These are phyloP conservation scores for Tricholauxania praeusta DNA, from an alignment of 2,888 invertebrate genomes.

Conservation along the genomic window DNA sequence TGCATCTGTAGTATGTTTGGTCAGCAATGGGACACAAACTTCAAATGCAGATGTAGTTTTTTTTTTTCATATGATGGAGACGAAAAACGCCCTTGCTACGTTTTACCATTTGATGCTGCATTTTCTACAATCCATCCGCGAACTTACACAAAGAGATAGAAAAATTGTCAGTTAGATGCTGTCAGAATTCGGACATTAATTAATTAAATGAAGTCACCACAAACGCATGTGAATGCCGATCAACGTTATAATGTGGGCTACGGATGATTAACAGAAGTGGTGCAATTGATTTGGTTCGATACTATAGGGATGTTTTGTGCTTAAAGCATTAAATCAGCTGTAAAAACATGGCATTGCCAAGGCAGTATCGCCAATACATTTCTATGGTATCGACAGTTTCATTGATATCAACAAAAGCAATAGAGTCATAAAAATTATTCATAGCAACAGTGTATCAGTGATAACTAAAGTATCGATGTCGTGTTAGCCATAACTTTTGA, in stretches of 20 bases:
- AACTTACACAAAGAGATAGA: not conserved
- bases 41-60: too few species aligned
- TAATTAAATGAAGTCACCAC: conserved; percentile 25
- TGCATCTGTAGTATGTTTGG: not conserved
- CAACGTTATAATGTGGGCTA: not conserved
- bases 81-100: conserved; percentile 1
- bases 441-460: too few species aligned
- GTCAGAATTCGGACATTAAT: conserved; percentile 29
- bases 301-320: too few species aligned
- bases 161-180: conserved; percentile 6
- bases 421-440: too few species aligned
- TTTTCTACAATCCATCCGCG: too few species aligned
- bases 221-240: conserved; percentile 10
- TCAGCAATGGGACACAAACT: not conserved
- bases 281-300: too few species aligned
- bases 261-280: not conserved
- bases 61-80: not conserved
- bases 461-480: too few species aligned
- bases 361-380: too few species aligned
- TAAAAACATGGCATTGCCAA: too few species aligned
- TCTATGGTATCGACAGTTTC: too few species aligned
- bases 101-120: not conserved
- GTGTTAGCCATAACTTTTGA: too few species aligned
- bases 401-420: too few species aligned
- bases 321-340: not conserved